phyloP scores from a whole-genome alignment of 2,797 vertebrate species.

The Acanthurus lineatus region DNA sequence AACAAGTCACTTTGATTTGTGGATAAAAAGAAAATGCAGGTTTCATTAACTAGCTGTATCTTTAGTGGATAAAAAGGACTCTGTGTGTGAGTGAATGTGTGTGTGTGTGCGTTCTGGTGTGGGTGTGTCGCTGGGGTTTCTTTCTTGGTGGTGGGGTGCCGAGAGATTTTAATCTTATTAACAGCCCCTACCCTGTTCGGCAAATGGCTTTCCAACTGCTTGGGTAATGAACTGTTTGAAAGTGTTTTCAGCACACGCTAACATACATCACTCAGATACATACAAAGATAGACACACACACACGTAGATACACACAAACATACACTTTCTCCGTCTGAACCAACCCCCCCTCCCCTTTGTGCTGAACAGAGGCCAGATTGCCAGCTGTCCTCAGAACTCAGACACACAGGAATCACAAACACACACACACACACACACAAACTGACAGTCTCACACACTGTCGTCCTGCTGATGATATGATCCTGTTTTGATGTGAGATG shows the following conservation, averaged over 20 bases:
- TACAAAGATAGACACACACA: slow-evolving; percentile 26
- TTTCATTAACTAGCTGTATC: slow-evolving; percentile 61
- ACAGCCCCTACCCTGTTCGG: slow-evolving; percentile 76
- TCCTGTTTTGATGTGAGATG: slow-evolving; percentile 41
- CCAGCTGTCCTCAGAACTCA: slow-evolving; percentile 58
- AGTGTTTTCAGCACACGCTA: slow-evolving; percentile 70
- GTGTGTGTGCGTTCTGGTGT: slow-evolving; percentile 26
- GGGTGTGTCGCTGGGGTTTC: slow-evolving; percentile 58
- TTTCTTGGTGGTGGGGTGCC: slow-evolving; percentile 66
- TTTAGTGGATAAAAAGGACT: slow-evolving; percentile 29
- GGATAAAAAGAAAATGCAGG: slow-evolving; percentile 21
- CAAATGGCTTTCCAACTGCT: slow-evolving; percentile 84
- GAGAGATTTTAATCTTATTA: slow-evolving; percentile 85
- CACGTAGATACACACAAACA: slow-evolving; percentile 15
- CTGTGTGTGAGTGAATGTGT: slow-evolving; percentile 27
- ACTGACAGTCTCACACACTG: slow-evolving; percentile 27
- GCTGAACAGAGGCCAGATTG: slow-evolving; percentile 52
- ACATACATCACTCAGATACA: slow-evolving; percentile 67
- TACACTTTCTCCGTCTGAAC: slow-evolving; percentile 26
- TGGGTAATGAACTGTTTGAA: slow-evolving; percentile 84
- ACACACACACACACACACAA: slow-evolving; percentile 16
- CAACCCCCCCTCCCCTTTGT: slow-evolving; percentile 21
- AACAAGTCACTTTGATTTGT: slow-evolving; percentile 50
- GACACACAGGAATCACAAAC: slow-evolving; percentile 8
- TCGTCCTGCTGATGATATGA: slow-evolving; percentile 13